Evolutionary conservation across 64 coral and sea anemone species (phyloP), one percentile per base, ranked within the genome.

Genomic region (Porites australiensis): DNA sequence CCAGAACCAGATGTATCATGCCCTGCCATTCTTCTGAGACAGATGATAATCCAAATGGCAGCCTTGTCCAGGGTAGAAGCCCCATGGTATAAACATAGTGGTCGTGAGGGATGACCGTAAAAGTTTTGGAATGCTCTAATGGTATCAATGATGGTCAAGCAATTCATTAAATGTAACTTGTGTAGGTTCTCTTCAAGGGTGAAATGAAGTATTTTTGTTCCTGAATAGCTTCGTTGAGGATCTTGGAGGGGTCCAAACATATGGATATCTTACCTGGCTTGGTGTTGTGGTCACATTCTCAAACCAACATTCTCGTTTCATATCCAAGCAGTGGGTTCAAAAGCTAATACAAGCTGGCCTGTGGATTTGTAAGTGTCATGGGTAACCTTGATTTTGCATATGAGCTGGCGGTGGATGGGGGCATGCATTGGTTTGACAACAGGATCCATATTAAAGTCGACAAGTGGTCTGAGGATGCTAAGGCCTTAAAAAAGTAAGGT

Each of bases 401-500:
- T 87, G 7, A 45, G 83, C 65, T 87, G 64, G 66, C 64, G 2
- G 37, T 72, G 64, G 72, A 72, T 54, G 44, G 83, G 83, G 64
- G 62, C 68, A 73, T 73, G 68, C 49, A 14, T 87, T 10, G 66
- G 84, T 54, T 87, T 72, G 7, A 87, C 84, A 58, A 50, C 73
- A 22, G 84, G 84, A 51, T 87, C 84, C 19, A 87, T 51, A n/a
- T 87, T 49, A 68, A 87, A 74, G 19, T 87, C 68, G 2, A 73
- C 66, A 68, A 67, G 68, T 87, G 68, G 57, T 15, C n/a, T 22
- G 11, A 83, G 79, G 79, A 27, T 4, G 14, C 58, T 58, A 64
- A 83, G 79, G 23, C 79, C 79, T 63, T 83, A 20, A 14, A 83
- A 83, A 61, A 82, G 58, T 12, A 44, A 79, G 50, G 76, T 53